phyloP scores from a whole-genome alignment of 1,140 invertebrate species.

The Wasmannia auropunctata region DNA sequence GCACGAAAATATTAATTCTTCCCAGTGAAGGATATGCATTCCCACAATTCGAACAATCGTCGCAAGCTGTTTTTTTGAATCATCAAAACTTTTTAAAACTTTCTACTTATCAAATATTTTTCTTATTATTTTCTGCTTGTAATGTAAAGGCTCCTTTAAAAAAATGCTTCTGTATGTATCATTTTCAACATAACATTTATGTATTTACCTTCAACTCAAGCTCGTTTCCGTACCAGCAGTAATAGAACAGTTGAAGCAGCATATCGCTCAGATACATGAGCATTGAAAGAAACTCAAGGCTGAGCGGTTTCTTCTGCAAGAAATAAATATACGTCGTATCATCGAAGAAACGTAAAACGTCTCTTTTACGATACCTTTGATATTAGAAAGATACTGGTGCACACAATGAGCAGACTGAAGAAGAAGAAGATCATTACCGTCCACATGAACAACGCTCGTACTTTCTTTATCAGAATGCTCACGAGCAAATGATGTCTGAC shows the following conservation, averaged over 20 bases:
- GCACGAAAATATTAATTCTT: not conserved
- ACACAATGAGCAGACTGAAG: conserved; percentile 41
- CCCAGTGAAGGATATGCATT: not conserved
- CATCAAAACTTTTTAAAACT: too few relatives aligned
- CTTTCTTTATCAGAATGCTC: not conserved
- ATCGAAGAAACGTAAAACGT: not conserved
- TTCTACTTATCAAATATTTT: too few relatives aligned
- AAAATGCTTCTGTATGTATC: not conserved
- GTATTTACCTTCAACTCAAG: conserved; percentile 50
- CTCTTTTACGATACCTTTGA: conserved; percentile 15
- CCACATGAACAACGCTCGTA: conserved; percentile 28
- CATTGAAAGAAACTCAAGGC: conserved; percentile 39
- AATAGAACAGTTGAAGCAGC: conserved; percentile 56
- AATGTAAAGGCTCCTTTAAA: too few relatives aligned
- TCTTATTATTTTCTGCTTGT: too few relatives aligned
- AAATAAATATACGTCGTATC: not conserved
- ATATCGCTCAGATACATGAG: conserved; percentile 8
- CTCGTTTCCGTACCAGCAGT: conserved; percentile 64
- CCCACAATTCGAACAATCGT: not conserved
- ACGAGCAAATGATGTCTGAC: conserved; percentile 45
- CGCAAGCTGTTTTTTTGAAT: too few relatives aligned
- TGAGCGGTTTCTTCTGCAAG: conserved; percentile 24
- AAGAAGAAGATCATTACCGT: conserved; percentile 33
- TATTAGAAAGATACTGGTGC: conserved; percentile 48
- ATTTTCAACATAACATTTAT: not conserved